Evolutionary conservation across 2,888 invertebrate species (phyloP).

Genomic region (Brachypterus glaber): DNA sequence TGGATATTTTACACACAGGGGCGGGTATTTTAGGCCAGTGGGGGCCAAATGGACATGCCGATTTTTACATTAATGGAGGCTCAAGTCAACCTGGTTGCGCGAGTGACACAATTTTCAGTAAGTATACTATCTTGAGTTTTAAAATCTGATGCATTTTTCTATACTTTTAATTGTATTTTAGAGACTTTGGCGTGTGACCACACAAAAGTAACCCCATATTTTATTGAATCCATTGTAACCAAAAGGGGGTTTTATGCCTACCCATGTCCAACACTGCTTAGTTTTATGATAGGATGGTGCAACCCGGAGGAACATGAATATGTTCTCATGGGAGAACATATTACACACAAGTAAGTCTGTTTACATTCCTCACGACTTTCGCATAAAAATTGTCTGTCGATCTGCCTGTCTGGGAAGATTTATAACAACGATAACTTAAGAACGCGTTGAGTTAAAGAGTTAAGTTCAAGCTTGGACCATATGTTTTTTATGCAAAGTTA

Average conservation of each 20-base stretch:
- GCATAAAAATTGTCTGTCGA: too few species aligned
- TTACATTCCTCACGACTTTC: constrained; percentile 4
- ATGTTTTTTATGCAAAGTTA: too few species aligned
- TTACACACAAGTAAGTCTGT: constrained; percentile 58
- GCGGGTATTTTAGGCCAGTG: constrained; percentile 83
- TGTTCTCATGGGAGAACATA: constrained; percentile 79
- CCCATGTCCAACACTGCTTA: constrained; percentile 70
- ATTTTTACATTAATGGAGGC: constrained; percentile 82
- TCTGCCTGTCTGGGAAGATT: too few species aligned
- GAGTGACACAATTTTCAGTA: constrained; percentile 72
- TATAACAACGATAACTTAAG: too few species aligned
- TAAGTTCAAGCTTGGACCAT: too few species aligned
- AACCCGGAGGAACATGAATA: constrained; percentile 69
- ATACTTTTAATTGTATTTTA: constrained; percentile 37
- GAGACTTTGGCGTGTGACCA: constrained; percentile 84
- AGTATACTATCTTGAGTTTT: constrained; percentile 33
- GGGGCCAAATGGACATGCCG: constrained; percentile 82
- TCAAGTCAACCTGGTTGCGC: constrained; percentile 83
- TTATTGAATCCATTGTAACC: constrained; percentile 78
- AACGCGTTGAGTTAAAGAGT: too few species aligned
- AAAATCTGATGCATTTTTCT: background rate
- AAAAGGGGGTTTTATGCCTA: constrained; percentile 76
- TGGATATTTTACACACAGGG: constrained; percentile 76
- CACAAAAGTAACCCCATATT: constrained; percentile 83
- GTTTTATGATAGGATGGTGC: constrained; percentile 79